Evolutionary conservation across 2,888 invertebrate genomes (phyloP), one percentile per base, ranked within the genome.

Genomic region (Andricus quercusramuli): DNA sequence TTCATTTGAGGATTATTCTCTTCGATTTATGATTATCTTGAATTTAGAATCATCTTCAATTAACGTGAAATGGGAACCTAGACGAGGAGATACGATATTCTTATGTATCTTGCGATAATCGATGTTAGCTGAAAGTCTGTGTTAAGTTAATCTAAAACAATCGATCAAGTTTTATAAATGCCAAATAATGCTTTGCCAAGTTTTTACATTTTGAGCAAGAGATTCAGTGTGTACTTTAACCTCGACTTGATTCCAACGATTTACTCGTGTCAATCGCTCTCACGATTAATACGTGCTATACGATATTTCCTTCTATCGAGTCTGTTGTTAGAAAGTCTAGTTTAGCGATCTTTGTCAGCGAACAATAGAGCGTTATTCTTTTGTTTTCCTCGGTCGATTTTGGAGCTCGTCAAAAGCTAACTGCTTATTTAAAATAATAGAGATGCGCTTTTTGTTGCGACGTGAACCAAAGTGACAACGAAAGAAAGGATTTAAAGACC

Each of bases 291-390:
- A 59, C 51, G 56, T 74, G 74, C 59, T 74, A 51, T 59, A 74
- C 74, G 74, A 74, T 74, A 84, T 85, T 83, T 77, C 78, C 82
- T 79, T 85, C 82, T 78, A 83, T 82, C 80, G 79, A 82, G 80
- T 83, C 82, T 81, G 81, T 83, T 83, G 82, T 82, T 88, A 87
- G 85, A 81, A 84, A 82, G 85, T 84, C 84, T 89, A 87, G 84
- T 86, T 86, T 86, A 87, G 83, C 83, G 64, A 81, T 83, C 79
- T 79, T 80, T 80, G 80, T 80, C 79, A 80, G 80, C 78, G 82
- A 84, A 80, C 66, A 74, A 62, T 59, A 80, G 56, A 78, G 56
- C 56, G 56, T 74, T 74, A 32, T 74, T 74, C 74, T 74, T 74
- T 74, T 74, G 74, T 74, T 74, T 74, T 56, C 56, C 56, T 74